Base-by-base conservation (phyloP, 2,888 invertebrate species). In the Meta bourneti region DNA sequence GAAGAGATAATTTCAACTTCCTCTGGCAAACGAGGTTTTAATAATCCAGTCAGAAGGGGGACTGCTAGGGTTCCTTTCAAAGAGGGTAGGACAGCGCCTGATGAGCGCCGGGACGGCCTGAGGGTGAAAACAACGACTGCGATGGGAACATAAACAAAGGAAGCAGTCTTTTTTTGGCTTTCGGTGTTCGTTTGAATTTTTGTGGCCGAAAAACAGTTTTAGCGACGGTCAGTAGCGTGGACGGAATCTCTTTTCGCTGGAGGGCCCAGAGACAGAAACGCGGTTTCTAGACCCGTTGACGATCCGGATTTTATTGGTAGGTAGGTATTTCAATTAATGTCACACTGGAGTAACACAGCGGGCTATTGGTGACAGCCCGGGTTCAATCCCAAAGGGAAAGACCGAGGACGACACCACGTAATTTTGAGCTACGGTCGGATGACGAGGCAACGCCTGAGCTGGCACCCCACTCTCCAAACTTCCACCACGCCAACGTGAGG, bases 11-110 rank as follows among this genome's bases (percentile, higher is more conserved):
- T 92, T 89, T 74, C 92, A 16, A 89, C 85, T 92, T 92, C 92
- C 89, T 92, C 70, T 69, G 85, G 77, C 85, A 89, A 92, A 92
- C 86, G 92, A 89, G 92, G 81, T 85, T 92, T 89, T 92, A 92
- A 92, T 92, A 86, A 89, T 85, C 92, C 54, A 70, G 77, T 87
- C 82, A 70, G 51, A 77, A 79, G 72, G 85, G 80, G 70, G 72
- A 75, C 77, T 49, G 16, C 19, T 69, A 9, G 34, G 48, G 52
- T 20, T 6, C 71, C 87, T 70, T 11, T 20, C 19, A 19, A 51
- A n/a, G 51, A n/a, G 71, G 71, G 49, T 13, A 52, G 8, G 69
- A 69, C 34, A 74, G 74, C 2, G 51, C 19, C 34, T 48, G 20
- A 71, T 88, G 80, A 88, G 49, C 74, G 80, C n/a, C 89, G 75